Evolutionary conservation across 2,888 invertebrate genomes (phyloP), one percentile per base, ranked within the genome.

Genomic region (Limenitis arthemis): DNA sequence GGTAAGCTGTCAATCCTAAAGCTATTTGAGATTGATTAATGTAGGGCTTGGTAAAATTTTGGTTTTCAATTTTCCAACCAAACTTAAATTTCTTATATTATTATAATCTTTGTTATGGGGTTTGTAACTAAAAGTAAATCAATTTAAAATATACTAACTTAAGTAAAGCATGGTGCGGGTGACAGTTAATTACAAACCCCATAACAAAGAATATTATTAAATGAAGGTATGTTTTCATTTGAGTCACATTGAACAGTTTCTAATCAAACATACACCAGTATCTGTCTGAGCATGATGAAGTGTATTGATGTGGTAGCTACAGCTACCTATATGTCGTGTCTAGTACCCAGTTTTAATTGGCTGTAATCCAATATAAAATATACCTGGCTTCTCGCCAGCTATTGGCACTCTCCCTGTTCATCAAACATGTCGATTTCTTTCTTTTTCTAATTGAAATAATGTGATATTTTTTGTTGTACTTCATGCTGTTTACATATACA

Each of bases 281-380:
- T 37, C 30, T 39, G 34, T 53, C 47, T 47, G 44, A 41, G 43
- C 49, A 38, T 65, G 69, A 38, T 65, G 69, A 79, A 75, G 79
- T 77, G 73, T 77, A 83, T 78, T 75, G 76, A 79, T 78, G 76
- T 68, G 71, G 60, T 20, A 20, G 20, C 20, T 20, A 65, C 59
- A 69, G 67, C 61, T 68, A 69, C 67, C 68, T 70, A 72, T 70
- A 63, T 70, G 66, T 68, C 70, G 73, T 68, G 66, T 70, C 60
- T 77, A 75, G 72, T 70, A 65, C 60, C 72, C 78, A 77, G 76
- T 82, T 83, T 84, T 86, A 85, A 86, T 85, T 86, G 86, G 86
- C 84, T 77, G 67, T 79, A 82, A 83, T 86, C 86, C 85, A 85
- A 84, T 82, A 78, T 79, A 81, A 83, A 85, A 79, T 84, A 79